phyloP scores from a whole-genome alignment of 2,888 invertebrate species.

The Xanthostigma xanthostigma region DNA sequence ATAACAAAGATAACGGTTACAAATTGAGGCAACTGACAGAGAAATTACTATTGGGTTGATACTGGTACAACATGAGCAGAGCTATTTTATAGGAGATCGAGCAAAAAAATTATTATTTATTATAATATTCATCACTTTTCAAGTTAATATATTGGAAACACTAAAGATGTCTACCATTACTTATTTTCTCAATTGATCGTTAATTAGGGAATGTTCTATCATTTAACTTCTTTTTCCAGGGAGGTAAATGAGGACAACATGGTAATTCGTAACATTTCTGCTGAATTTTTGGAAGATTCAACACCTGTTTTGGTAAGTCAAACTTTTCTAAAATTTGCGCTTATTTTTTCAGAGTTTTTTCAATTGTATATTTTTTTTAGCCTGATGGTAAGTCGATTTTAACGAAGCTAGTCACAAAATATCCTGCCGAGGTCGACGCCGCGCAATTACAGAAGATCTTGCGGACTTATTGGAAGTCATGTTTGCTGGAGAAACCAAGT shows the following conservation, averaged over 20 bases:
- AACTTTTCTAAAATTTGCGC: background rate
- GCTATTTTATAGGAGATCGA: too few relatives aligned
- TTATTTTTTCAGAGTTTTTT: background rate
- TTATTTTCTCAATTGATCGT: too few relatives aligned
- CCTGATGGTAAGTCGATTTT: conserved; percentile 34
- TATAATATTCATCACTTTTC: too few relatives aligned
- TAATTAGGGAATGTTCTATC: background rate
- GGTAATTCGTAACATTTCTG: conserved; percentile 45
- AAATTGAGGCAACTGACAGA: too few relatives aligned
- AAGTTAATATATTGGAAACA: too few relatives aligned
- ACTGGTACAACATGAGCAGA: too few relatives aligned
- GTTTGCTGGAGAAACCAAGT: conserved; percentile 41
- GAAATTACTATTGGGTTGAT: too few relatives aligned
- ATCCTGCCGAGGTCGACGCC: conserved; percentile 46
- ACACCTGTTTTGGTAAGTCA: conserved; percentile 35
- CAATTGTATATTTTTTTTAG: conserved; percentile 22
- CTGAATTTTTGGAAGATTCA: conserved; percentile 42
- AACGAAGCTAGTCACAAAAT: conserved; percentile 34
- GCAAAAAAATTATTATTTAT: too few relatives aligned
- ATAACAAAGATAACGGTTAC: too few relatives aligned
- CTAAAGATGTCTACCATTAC: too few relatives aligned
- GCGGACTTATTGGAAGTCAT: conserved; percentile 40
- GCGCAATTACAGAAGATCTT: conserved; percentile 41
- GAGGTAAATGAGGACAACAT: conserved; percentile 65
- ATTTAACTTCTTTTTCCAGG: conserved; percentile 28